Base-by-base conservation (phyloP, 2,113 vertebrate genomes). In the Thinocorus orbignyianus region DNA sequence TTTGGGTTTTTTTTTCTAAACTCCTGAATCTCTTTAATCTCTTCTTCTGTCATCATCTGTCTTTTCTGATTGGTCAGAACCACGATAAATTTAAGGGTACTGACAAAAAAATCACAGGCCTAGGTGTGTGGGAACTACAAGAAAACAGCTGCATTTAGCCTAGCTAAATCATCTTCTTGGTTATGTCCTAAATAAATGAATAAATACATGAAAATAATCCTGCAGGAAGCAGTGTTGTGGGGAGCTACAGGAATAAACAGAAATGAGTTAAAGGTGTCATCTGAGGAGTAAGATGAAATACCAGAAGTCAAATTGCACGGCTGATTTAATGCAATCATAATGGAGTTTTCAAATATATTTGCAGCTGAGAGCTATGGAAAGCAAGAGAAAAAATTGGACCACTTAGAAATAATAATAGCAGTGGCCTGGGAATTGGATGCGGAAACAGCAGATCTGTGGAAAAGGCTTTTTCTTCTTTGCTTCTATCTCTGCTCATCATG, bases 271-370 rank as follows among this genome's bases (percentile, higher is more conserved):
- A 97, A 95, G 96, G 24, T 61, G n/a, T 81, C 74, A 78, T 94
- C 81, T 72, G 9, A 91, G 13, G 60, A 97, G 72, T 86, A 97
- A 97, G 97, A 95, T 71, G 49, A 96, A 97, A 96, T 95, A 97
- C 83, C 91, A 97, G 76, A 93, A 97, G 85, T 96, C 95, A 97
- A 97, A 97, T 92, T 97, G 65, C 95, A 94, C 72, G 86, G 82
- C 87, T 92, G 93, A 97, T 97, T 98, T 97, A 95, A 94, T 72
- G 70, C 82, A 95, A 95, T 97, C 93, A 95, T 92, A 97, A 95
- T 84, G 55, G 79, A 84, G 72, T 97, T 98, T 98, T 97, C 93
- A 97, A 97, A 97, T 97, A 87, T 92, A 95, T 97, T 97, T 97
- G 79, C 72, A 87, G 88, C 39, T 90, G 90, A 97, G 80, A 97